Evolutionary conservation across 2,888 invertebrate species (phyloP), one percentile per base, ranked within the genome.

Genomic region (Slavum lentiscoides): DNA sequence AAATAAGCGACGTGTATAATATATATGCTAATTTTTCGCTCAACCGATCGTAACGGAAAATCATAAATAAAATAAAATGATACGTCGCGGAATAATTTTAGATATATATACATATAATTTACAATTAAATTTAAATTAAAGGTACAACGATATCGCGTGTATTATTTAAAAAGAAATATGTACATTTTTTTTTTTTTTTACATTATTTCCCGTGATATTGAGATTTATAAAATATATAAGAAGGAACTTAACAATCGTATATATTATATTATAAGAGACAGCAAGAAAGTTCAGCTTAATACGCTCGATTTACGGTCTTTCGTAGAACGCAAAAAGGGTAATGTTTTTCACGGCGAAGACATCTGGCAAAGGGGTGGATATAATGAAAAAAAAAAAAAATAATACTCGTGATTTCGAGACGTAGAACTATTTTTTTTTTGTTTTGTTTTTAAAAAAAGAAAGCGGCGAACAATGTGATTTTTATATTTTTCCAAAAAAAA

Each of bases 301-400:
- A 61, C 23, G 73, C 43, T 73, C 43, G 43, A 61, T 73, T 73
- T 61, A 73, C 59, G 43, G 49, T 49, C 13, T 61, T 61, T 73
- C 49, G 19, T 49, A 62, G 30, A 43, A 43, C 3, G 43, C 7
- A 43, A 43, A 73, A 49, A 61, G 23, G 23, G 21, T 73, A 61
- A 21, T 13, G 19, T 30, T 73, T 73, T 49, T 49, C 13, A 5
- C 7, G n/a, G 13, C 23, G 7, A 55, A 13, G 23, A 73, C 43
- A 49, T 49, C 49, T 73, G 73, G 62, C 49, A 49, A 19, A 67
- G 13, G 19, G 9, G 17, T 49, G n/a, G 30, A 37, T 55, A 43
- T 9, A 43, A 43, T 9, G 43, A 37, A 37, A 19, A 69, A 69
- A 6, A 6, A 13, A 67, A 43, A 37, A 2, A 30, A 30, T 30